Evolutionary conservation across 2,888 invertebrate genomes (phyloP).

Genomic region (Teleiodes luculella): DNA sequence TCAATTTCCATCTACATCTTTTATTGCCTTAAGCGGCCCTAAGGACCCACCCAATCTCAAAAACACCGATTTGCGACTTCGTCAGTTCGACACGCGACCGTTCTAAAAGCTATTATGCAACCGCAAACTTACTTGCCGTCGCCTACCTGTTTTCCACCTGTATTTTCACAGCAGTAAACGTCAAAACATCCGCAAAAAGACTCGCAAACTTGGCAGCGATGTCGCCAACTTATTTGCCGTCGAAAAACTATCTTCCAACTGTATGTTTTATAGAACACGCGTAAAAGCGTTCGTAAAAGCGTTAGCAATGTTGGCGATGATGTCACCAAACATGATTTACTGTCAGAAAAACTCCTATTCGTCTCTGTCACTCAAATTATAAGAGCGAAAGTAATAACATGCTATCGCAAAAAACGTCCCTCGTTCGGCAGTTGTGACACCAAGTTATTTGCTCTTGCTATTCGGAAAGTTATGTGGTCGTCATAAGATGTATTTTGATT

Average conservation of each 20-base stretch:
- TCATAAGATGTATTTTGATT: background rate
- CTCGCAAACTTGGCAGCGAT: no score
- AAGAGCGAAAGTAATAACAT: background rate
- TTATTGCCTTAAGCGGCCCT: background rate
- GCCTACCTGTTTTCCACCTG: no score
- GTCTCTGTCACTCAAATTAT: background rate
- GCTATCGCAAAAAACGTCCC: background rate
- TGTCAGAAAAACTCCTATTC: background rate
- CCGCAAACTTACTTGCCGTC: no score
- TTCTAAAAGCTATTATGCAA: no score
- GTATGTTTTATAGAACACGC: no score
- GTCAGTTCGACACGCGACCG: background rate
- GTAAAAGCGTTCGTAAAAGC: background rate
- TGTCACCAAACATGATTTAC: background rate
- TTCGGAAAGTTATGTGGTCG: background rate
- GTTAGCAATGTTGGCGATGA: background rate
- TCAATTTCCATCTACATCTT: no score
- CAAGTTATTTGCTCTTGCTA: background rate
- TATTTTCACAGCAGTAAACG: no score
- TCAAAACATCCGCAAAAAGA: no score
- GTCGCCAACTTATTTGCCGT: no score
- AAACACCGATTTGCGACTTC: background rate
- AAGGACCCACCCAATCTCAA: background rate
- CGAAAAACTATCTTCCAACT: no score
- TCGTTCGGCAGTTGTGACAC: background rate